Evolutionary conservation across 2,797 vertebrate genomes (phyloP), one percentile per base, ranked within the genome.

Genomic region (Nyctibius grandis): DNA sequence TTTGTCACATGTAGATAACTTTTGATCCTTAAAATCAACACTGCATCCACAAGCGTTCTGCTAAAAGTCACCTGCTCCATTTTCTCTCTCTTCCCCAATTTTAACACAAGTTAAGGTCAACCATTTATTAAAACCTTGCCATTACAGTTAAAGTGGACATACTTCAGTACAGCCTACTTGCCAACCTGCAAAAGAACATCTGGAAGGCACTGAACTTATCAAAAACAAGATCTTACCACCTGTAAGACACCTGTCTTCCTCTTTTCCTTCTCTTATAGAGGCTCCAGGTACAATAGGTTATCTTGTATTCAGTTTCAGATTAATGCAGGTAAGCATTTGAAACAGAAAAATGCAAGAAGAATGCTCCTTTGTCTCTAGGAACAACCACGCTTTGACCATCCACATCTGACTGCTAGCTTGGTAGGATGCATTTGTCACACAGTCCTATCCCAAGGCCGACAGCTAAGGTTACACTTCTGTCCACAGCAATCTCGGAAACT

Each of bases 1-100:
- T 77, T 77, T 85, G 50, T 82, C 89, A 93, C 2, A 0, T 23
- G 61, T 14, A 73, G 67, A 44, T 76, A 92, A 89, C 70, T 82
- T 92, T 21, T 69, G 59, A 92, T 94, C 78, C 54, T 82, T 69
- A 85, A 95, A 87, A 93, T 70, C 87, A 95, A 82, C 59, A 65
- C n/a, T 47, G 33, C 21, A 67, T 21, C 31, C 50, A 53, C 54
- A 61, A 91, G 14, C 0, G 0, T 38, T 81, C 61, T 73, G 54
- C 54, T 79, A 18, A 50, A 72, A 82, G 65, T 73, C 67, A 87
- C 50, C 22, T 45, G 48, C 59, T 88, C 10, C 16, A 7, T 91
- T 89, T 92, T 65, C 73, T 81, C 42, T 63, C n/a, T 82, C 67
- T 75, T 72, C 38, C 34, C 18, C 42, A 69, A 25, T 34, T 83